Conservation (phyloP, 53 echinoderm and acorn worm species). For the Zoroaster sp. region DNA sequence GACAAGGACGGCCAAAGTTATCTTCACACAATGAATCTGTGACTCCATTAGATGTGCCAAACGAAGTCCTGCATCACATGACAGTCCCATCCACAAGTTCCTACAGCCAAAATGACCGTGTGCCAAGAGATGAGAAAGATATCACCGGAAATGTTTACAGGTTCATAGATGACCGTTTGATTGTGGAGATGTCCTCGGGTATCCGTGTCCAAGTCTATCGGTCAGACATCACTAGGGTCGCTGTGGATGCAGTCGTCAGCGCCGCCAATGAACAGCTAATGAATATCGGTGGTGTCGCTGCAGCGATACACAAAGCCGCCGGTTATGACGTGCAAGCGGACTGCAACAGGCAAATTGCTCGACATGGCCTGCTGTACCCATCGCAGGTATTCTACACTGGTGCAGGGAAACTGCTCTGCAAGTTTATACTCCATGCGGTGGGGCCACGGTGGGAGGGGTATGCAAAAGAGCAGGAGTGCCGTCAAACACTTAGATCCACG, state of each 20-base stretch:
- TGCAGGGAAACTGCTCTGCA: slow-evolving; percentile 53
- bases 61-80: background rate
- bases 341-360: slow-evolving; percentile 38
- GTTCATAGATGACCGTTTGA: background rate
- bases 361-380: slow-evolving; percentile 54
- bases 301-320: slow-evolving; percentile 41
- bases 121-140: background rate
- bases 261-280: slow-evolving; percentile 57
- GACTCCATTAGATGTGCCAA: background rate
- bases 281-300: slow-evolving; percentile 56
- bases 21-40: background rate
- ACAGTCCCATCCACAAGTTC: background rate
- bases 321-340: slow-evolving; percentile 42
- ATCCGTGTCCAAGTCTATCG: slow-evolving; percentile 20
- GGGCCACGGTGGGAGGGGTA: slow-evolving; percentile 66
- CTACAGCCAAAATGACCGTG: background rate
- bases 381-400: slow-evolving; percentile 54
- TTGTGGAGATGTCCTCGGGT: slow-evolving; percentile 8
- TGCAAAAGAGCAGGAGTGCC: slow-evolving; percentile 42
- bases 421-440: slow-evolving; percentile 67
- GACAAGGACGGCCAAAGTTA: background rate
- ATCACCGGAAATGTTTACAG: background rate
- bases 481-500: slow-evolving; percentile 52
- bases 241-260: slow-evolving; percentile 63
- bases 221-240: slow-evolving; percentile 42